These are phyloP conservation scores for Macrobrachium rosenbergii DNA, from an alignment of 1,140 invertebrate species.

Conservation along the genomic window DNA sequence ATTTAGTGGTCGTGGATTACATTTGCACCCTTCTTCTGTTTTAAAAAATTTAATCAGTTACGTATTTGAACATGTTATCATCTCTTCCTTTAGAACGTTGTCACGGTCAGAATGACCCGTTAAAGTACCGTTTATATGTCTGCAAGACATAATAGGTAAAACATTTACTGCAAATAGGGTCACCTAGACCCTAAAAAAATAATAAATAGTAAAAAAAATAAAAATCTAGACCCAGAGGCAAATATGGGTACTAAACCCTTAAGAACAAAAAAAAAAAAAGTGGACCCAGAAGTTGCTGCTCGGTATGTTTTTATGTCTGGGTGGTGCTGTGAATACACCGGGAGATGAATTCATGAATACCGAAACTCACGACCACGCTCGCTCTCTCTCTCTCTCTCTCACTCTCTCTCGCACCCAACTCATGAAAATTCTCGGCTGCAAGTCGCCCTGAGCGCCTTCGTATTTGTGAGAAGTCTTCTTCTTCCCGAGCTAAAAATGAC, in stretches of 20 bases:
- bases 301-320: slow-evolving; percentile 29
- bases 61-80: too few relatives aligned
- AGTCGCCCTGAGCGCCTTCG: slow-evolving; percentile 3
- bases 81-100: too few relatives aligned
- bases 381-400: too few relatives aligned
- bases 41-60: too few relatives aligned
- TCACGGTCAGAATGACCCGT: too few relatives aligned
- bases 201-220: too few relatives aligned
- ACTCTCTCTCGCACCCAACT: background rate
- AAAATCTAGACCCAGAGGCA: background rate
- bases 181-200: too few relatives aligned
- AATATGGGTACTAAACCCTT: slow-evolving; percentile 7
- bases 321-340: slow-evolving; percentile 31
- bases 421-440: slow-evolving; percentile 37
- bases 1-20: too few relatives aligned
- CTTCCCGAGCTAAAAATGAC: background rate
- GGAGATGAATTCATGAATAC: slow-evolving; percentile 47
- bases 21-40: too few relatives aligned
- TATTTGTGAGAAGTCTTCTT: background rate
- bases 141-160: too few relatives aligned
- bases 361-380: slow-evolving; percentile 33
- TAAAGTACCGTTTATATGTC: too few relatives aligned
- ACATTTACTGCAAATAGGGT: too few relatives aligned
- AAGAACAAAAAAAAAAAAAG: background rate
- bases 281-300: slow-evolving; percentile 14